Evolutionary conservation across 2,797 vertebrate species (phyloP).

Genomic region (Paramormyrops hopkinsi): DNA sequence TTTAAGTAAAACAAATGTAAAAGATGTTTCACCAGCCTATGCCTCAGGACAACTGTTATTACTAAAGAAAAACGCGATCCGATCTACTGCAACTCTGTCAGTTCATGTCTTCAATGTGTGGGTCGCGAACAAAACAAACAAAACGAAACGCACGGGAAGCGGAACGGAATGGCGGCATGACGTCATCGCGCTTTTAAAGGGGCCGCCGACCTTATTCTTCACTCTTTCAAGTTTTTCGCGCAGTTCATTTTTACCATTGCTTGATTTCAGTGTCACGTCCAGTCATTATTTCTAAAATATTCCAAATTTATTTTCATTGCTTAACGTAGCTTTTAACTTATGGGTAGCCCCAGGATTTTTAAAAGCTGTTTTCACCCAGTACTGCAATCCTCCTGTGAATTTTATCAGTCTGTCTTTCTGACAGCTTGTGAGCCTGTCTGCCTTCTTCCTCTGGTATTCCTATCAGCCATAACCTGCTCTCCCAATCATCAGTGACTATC

Average conservation of each 20-base stretch:
- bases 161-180: slow-evolving; percentile 9
- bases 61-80: not conserved
- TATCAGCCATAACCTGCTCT: not conserved
- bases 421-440: not conserved
- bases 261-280: slow-evolving; percentile 30
- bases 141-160: slow-evolving; percentile 1
- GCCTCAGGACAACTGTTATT: not conserved
- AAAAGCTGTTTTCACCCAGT: not conserved
- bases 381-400: not conserved
- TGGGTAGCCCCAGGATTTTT: not conserved
- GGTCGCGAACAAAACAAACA: slow-evolving; percentile 22
- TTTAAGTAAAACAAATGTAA: not conserved
- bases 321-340: not conserved
- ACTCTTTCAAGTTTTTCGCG: not conserved
- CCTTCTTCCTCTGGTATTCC: slow-evolving; percentile 6
- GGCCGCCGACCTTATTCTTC: not conserved
- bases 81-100: not conserved
- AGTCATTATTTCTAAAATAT: not conserved
- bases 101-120: slow-evolving; percentile 7
- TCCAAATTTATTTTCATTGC: not conserved
- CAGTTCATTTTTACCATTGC: not conserved
- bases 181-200: slow-evolving; percentile 10
- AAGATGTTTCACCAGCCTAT: slow-evolving; percentile 5
- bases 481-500: not conserved
- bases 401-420: not conserved